Percentiles rank a stretch among this genome's conserved stretches.
These are phyloP conservation scores for Trinorchestia longiramus DNA, from an alignment of 1,140 invertebrate species.

Conservation along the genomic window DNA sequence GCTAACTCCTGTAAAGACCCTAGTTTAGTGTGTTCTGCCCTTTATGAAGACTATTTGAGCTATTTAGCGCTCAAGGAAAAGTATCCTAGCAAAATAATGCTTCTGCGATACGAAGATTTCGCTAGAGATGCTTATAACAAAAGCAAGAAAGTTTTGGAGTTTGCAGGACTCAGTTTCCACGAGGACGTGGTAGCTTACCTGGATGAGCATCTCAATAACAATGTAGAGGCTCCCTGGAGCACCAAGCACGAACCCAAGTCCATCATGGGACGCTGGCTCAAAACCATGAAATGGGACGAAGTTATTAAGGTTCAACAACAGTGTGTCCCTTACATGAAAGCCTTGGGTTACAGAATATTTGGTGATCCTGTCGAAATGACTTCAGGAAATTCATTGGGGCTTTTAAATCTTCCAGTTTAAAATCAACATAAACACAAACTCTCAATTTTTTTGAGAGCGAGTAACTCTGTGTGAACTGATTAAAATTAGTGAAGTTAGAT, in stretches of 20 bases:
- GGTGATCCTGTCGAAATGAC: slow-evolving; percentile 57
- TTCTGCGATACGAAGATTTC: slow-evolving; percentile 69
- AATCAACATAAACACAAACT: background rate
- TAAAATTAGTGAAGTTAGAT: background rate
- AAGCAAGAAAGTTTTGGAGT: slow-evolving; percentile 67
- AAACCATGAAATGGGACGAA: slow-evolving; percentile 76
- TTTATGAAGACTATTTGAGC: slow-evolving; percentile 66
- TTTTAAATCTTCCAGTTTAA: slow-evolving; percentile 57
- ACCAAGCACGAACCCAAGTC: slow-evolving; percentile 85
- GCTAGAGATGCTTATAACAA: slow-evolving; percentile 67
- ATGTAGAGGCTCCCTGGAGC: slow-evolving; percentile 84
- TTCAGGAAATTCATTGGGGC: slow-evolving; percentile 60
- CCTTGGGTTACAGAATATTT: slow-evolving; percentile 80
- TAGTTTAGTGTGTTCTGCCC: slow-evolving; percentile 67
- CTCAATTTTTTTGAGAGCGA: background rate
- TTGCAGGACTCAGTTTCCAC: slow-evolving; percentile 79
- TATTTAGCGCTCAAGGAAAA: slow-evolving; percentile 66
- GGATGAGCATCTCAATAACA: slow-evolving; percentile 83
- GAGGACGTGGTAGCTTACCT: slow-evolving; percentile 80
- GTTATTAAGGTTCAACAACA: slow-evolving; percentile 76
- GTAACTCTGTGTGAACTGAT: background rate
- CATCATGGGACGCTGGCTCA: slow-evolving; percentile 87
- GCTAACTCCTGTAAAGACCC: slow-evolving; percentile 67
- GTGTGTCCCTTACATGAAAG: slow-evolving; percentile 81
- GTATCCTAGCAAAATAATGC: slow-evolving; percentile 65